These are phyloP conservation scores for Leptinotarsa tumamoca DNA, from an alignment of 2,888 invertebrate genomes.

Conservation along the genomic window DNA sequence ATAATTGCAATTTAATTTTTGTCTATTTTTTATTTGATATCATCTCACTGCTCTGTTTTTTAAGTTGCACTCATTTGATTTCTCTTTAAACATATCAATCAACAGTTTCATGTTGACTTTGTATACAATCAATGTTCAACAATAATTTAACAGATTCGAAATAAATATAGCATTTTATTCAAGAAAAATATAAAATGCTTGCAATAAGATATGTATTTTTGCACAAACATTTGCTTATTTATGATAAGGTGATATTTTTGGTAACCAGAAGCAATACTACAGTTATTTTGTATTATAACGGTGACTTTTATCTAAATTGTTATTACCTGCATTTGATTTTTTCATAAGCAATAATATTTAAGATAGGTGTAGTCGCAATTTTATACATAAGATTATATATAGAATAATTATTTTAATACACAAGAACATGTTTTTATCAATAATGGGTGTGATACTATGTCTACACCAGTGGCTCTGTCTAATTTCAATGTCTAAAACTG, in stretches of 20 bases:
- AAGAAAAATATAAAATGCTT: slow-evolving; percentile 52
- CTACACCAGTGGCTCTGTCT: neutral
- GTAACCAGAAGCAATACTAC: slow-evolving; percentile 66
- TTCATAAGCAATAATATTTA: slow-evolving; percentile 60
- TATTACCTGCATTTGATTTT: slow-evolving; percentile 53
- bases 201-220: slow-evolving; percentile 66
- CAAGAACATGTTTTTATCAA: slow-evolving; percentile 8
- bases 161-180: slow-evolving; percentile 41
- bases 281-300: slow-evolving; percentile 56
- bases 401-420: slow-evolving; percentile 50
- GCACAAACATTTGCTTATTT: slow-evolving; percentile 61
- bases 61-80: neutral
- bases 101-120: slow-evolving; percentile 43
- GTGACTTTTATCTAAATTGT: slow-evolving; percentile 50
- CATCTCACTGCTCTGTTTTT: neutral
- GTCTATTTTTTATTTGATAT: no score
- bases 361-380: slow-evolving; percentile 50
- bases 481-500: no score
- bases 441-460: slow-evolving; percentile 18
- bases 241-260: slow-evolving; percentile 65
- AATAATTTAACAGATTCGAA: slow-evolving; percentile 28
- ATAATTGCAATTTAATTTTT: no score
- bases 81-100: slow-evolving; percentile 33
- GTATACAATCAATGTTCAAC: slow-evolving; percentile 9
- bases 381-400: slow-evolving; percentile 51